phyloP scores from a whole-genome alignment of 1,140 invertebrate species.

The Oncopodura yosiiana region DNA sequence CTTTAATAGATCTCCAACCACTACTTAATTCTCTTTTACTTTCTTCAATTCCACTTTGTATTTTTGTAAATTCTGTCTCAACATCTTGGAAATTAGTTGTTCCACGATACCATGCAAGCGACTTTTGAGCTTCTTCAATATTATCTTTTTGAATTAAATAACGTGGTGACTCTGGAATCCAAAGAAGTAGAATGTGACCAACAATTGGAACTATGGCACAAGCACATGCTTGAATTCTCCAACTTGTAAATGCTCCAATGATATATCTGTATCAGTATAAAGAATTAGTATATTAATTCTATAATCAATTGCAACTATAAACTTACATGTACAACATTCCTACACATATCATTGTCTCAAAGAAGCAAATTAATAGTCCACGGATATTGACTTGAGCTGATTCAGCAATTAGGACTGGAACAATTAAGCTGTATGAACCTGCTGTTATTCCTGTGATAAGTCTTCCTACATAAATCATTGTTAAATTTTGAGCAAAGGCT shows the following conservation, averaged over 20 bases:
- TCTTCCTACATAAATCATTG: slow-evolving; percentile 37
- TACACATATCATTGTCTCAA: slow-evolving; percentile 5
- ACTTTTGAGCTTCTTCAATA: slow-evolving; percentile 51
- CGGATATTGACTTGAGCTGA: slow-evolving; percentile 39
- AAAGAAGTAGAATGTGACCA: slow-evolving; percentile 53
- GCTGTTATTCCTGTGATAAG: slow-evolving; percentile 40
- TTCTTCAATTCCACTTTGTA: slow-evolving; percentile 29
- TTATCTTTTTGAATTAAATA: slow-evolving; percentile 43
- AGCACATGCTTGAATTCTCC: slow-evolving; percentile 53
- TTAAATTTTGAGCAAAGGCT: slow-evolving; percentile 20
- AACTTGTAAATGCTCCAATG: slow-evolving; percentile 61
- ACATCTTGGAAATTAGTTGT: slow-evolving; percentile 30
- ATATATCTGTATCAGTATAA: slow-evolving; percentile 31
- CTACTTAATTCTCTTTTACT: slow-evolving; percentile 36
- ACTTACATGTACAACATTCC: slow-evolving; percentile 2
- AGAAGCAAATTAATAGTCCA: slow-evolving; percentile 36
- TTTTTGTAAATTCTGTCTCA: slow-evolving; percentile 37
- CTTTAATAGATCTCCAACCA: slow-evolving; percentile 15
- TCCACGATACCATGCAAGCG: slow-evolving; percentile 56
- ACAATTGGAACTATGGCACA: slow-evolving; percentile 49
- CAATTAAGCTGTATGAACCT: slow-evolving; percentile 39
- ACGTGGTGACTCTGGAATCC: slow-evolving; percentile 49
- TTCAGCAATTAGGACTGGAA: slow-evolving; percentile 43
- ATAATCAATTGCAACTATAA: neutral
- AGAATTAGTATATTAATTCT: neutral